Percentiles rank a stretch among this genome's conserved stretches.
These are phyloP conservation scores for Alethe diademata DNA, from an alignment of 2,113 vertebrate genomes.

Conservation along the genomic window DNA sequence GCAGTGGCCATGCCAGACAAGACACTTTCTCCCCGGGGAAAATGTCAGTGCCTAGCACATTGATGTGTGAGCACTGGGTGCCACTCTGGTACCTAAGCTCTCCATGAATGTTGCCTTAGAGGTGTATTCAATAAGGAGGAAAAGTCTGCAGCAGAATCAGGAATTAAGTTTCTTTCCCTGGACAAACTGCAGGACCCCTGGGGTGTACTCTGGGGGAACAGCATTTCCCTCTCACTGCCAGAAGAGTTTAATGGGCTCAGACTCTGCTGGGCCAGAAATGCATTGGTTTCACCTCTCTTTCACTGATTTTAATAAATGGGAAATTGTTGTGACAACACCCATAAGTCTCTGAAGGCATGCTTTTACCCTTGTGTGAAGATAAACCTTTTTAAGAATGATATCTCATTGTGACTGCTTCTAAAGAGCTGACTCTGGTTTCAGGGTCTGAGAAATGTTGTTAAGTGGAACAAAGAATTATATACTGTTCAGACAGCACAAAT, in stretches of 20 bases:
- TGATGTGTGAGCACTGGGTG: not conserved
- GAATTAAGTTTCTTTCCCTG: not conserved
- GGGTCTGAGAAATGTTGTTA: not conserved
- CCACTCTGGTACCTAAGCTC: not conserved
- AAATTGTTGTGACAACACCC: not conserved
- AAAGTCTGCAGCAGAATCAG: not conserved
- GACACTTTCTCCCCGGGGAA: not conserved
- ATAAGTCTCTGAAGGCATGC: accelerated
- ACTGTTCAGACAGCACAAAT: not conserved
- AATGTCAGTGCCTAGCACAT: not conserved
- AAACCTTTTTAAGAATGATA: not conserved
- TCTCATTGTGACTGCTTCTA: not conserved
- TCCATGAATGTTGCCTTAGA: not conserved
- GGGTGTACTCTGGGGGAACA: not conserved
- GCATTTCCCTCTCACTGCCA: not conserved
- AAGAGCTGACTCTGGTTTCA: not conserved
- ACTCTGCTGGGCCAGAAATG: not conserved
- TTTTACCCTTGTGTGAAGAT: not conserved
- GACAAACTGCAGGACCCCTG: not conserved
- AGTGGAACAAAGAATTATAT: not conserved
- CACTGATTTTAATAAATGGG: not conserved
- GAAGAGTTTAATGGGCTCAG: not conserved
- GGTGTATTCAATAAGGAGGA: not conserved
- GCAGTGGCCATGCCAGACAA: too few species aligned
- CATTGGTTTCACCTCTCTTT: not conserved